Evolutionary conservation across 2,888 invertebrate genomes (phyloP).

Genomic region (Chalcis sispes): DNA sequence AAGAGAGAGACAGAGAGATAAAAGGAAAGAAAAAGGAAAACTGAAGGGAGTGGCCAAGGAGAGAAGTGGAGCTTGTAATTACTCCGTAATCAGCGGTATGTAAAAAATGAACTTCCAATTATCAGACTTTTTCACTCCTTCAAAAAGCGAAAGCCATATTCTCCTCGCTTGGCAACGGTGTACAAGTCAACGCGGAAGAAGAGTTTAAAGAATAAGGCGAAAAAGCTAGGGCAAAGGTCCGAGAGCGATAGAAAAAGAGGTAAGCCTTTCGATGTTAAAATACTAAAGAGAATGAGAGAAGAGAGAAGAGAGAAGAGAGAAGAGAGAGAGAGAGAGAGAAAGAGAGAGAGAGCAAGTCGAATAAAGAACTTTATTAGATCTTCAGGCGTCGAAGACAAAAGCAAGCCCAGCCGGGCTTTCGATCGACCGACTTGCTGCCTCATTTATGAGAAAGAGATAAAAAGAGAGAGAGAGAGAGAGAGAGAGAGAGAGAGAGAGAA

Average conservation of each 20-base stretch:
- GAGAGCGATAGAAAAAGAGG: background rate
- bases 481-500: background rate
- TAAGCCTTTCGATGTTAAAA: background rate
- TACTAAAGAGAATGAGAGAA: background rate
- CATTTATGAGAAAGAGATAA: constrained; percentile 31
- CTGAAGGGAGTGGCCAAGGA: background rate
- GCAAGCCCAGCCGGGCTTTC: constrained; percentile 6
- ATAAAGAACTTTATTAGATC: constrained; percentile 55
- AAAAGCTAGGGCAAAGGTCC: background rate
- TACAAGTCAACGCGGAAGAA: background rate
- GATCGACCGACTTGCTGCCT: constrained; percentile 2
- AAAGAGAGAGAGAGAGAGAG: background rate
- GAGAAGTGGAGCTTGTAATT: constrained; percentile 32
- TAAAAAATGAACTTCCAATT: constrained; percentile 49
- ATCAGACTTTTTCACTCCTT: constrained; percentile 17
- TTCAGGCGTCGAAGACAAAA: constrained; percentile 48
- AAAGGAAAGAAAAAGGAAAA: too few species aligned
- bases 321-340: constrained; percentile 18
- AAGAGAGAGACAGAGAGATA: background rate
- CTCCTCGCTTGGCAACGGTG: background rate
- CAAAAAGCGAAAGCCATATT: background rate
- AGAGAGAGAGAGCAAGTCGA: constrained; percentile 19
- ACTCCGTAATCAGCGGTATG: constrained; percentile 39
- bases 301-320: background rate
- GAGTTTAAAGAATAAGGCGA: background rate